A percentile compares a stretch with the other conserved stretches of the same genome.
Conservation (phyloP, 2,113 vertebrate species). For the Ctenomys sociabilis region DNA sequence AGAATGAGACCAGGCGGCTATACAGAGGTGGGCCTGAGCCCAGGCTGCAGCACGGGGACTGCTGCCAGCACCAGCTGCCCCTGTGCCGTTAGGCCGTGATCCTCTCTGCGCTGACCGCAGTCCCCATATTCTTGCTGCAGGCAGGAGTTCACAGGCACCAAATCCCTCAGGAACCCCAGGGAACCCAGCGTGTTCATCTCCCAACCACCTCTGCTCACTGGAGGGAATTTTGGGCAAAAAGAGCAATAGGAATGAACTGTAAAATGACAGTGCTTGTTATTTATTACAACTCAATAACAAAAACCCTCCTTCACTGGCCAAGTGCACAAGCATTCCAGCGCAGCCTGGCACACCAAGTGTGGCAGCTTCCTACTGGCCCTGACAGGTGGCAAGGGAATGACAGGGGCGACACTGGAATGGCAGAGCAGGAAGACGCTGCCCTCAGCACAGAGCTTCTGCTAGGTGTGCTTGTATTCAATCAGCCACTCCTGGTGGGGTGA, state of each 20-base stretch:
- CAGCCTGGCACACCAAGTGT: conserved; percentile 56
- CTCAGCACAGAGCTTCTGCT: conserved; percentile 78
- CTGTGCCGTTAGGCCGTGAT: neutral
- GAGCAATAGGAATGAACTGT: conserved; percentile 70
- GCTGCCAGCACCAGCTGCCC: neutral
- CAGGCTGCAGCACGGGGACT: neutral
- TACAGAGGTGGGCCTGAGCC: neutral
- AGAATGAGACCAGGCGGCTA: neutral
- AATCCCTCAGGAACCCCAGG: neutral
- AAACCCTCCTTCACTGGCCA: conserved; percentile 64
- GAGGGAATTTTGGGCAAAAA: conserved; percentile 81
- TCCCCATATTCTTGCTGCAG: neutral
- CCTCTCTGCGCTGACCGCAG: neutral
- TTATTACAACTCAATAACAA: conserved; percentile 72
- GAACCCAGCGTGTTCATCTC: neutral
- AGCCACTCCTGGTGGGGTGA: neutral
- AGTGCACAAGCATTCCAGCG: conserved; percentile 69
- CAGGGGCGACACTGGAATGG: conserved; percentile 67
- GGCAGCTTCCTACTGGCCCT: conserved; percentile 82
- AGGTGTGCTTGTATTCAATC: conserved; percentile 40
- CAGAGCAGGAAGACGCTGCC: conserved; percentile 76
- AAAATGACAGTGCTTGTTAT: conserved; percentile 72
- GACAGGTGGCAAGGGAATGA: conserved; percentile 82
- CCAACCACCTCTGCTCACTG: neutral
- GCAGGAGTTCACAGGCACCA: neutral